Evolutionary conservation across 2,888 invertebrate genomes (phyloP), one percentile per base, ranked within the genome.

Genomic region (Parnassius apollo): DNA sequence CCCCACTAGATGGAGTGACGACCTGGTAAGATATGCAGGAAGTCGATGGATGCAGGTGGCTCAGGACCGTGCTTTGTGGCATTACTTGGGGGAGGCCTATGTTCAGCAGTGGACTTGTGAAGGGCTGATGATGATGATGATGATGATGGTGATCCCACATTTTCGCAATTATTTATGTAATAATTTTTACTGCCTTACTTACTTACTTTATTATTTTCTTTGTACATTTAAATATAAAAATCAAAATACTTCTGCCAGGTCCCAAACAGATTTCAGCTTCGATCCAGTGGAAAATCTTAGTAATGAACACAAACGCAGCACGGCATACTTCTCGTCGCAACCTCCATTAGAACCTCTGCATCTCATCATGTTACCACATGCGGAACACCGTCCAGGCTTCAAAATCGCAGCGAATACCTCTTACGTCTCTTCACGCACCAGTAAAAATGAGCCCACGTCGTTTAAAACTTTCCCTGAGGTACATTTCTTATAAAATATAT

Each of bases 261-360:
- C 56, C 2, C 51, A 44, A 45, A 12, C 35, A 12, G 18, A 56
- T 48, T 42, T 54, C 8, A 12, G 10, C 22, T 42, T 49, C 44
- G 49, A 42, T 44, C n/a, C 22, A 44, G 46, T 13, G 11, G 59
- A 59, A 8, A 11, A 0, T 42, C 13, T 18, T n/a, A n/a, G n/a
- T 1, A 46, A 54, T 48, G 52, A 59, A 10, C 13, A 48, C 12
- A 22, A 18, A 10, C 18, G 13, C 4, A 9, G 13, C 8, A 22
- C 45, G 48, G 57, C 62, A n/a, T 62, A 57, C 57, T 62, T 57
- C 52, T 42, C 57, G 42, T 44, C 62, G 4, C 35, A 48, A 42
- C 62, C 62, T 1, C 62, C 62, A 22, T 57, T 57, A 1, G 62
- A 62, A 57, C 62, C 62, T 42, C 22, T 62, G 8, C 57, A 42